Evolutionary conservation across 2,113 vertebrate species (phyloP), one percentile per base, ranked within the genome.

Genomic region (Psophia crepitans): DNA sequence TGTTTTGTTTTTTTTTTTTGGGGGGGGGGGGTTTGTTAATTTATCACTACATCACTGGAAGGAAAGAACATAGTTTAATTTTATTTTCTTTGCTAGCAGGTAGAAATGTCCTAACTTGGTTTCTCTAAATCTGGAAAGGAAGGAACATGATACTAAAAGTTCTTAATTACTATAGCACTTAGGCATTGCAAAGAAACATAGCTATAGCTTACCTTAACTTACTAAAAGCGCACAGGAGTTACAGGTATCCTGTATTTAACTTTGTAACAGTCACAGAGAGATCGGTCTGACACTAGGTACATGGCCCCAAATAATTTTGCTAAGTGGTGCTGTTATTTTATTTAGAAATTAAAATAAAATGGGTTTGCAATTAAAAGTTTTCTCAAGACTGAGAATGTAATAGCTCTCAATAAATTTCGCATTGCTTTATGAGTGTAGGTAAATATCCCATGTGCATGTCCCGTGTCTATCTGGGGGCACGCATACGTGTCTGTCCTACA

Each of bases 401-500:
- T 14, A 18, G 6, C 35, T 84, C 43, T 84, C 35, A 90, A 23
- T 61, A 88, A 66, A 75, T 82, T 27, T 39, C 33, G 79, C 27
- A 54, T 22, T 85, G 28, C 32, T 89, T 84, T 49, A 70, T 39
- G 30, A 68, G 33, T 5, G 23, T 15, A 46, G 33, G 19, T 21
- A 46, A 49, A n/a, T 37, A 58, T 35, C 57, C 16, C 20, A n/a
- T 0, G 4, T 74, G 17, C 12, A 14, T 49, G 21, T 48, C 14
- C 21, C 10, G 3, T 33, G 24, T 49, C 33, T 84, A 11, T 44
- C 32, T 27, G 16, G 37, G 22, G 37, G 17, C 24, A 79, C 66
- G 20, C 21, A 79, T 21, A 56, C 0, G 0, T 44, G 20, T 61
- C 70, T 91, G 30, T 83, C 22, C 39, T 71, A 26, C 5, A 4